phyloP scores from a whole-genome alignment of 2,797 vertebrate species.

The Bovichtus variegatus region DNA sequence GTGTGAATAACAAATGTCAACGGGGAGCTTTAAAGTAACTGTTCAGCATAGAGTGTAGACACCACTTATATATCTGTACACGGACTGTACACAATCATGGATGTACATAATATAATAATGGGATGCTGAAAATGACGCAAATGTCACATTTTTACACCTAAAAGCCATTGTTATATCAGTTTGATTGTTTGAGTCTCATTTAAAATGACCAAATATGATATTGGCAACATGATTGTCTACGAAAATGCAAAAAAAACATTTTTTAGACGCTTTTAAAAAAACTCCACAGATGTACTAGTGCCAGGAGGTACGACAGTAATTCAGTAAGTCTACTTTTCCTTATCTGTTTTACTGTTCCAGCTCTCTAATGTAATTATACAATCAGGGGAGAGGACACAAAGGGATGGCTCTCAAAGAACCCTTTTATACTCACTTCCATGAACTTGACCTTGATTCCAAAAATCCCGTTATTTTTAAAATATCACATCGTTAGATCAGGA shows the following conservation, averaged over 20 bases:
- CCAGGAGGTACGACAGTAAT: not conserved
- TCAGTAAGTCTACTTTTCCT: not conserved
- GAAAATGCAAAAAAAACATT: not conserved
- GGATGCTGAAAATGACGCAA: not conserved
- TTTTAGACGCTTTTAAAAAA: slow-evolving; percentile 3
- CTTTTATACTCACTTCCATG: slow-evolving; percentile 31
- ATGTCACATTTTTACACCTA: not conserved
- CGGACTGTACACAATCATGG: not conserved
- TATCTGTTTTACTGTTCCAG: not conserved
- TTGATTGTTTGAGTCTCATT: not conserved
- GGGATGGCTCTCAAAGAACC: slow-evolving; percentile 41
- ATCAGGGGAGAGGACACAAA: slow-evolving; percentile 27
- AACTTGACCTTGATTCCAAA: slow-evolving; percentile 31
- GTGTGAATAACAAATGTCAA: not conserved
- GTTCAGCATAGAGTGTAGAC: not conserved
- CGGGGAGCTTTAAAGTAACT: not conserved
- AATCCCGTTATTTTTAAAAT: not conserved
- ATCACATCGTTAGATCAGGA: not conserved
- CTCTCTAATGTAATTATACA: slow-evolving; percentile 44
- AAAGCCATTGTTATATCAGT: not conserved
- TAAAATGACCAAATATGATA: not conserved
- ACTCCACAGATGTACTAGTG: not conserved
- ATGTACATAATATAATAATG: not conserved
- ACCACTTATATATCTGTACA: not conserved
- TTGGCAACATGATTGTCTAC: not conserved